phyloP scores from a whole-genome alignment of 2,797 vertebrate species.

The Saxicola maurus region DNA sequence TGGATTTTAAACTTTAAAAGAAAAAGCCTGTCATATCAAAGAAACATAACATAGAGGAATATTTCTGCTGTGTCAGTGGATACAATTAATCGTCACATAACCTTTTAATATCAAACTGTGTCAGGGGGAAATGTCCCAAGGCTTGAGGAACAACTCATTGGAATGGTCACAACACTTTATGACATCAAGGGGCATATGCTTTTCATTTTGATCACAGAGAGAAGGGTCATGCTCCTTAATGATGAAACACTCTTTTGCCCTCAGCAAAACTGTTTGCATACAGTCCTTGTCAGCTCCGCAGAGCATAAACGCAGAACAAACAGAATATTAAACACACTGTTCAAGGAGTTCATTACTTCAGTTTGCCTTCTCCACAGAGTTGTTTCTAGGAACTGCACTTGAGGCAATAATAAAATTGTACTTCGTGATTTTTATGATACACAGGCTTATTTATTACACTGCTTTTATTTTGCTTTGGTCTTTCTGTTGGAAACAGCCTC shows the following conservation, averaged over 20 bases:
- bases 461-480: neutral
- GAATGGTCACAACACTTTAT: neutral
- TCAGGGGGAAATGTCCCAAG: neutral
- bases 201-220: constrained; percentile 18
- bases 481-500: constrained; percentile 12
- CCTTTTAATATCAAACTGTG: neutral
- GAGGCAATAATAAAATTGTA: constrained; percentile 7
- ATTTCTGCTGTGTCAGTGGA: constrained; percentile 64
- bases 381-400: constrained; percentile 8
- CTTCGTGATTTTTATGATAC: neutral
- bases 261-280: constrained; percentile 44
- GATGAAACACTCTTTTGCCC: constrained; percentile 12
- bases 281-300: neutral
- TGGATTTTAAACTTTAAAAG: constrained; percentile 12
- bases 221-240: constrained; percentile 26
- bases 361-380: neutral
- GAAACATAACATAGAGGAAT: constrained; percentile 32
- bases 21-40: neutral
- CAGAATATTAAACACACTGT: constrained; percentile 44
- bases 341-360: neutral
- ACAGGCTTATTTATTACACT: neutral
- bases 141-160: neutral
- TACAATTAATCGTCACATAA: constrained; percentile 27
- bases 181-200: neutral
- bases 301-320: neutral